Evolutionary conservation across 1,140 invertebrate genomes (phyloP).

Genomic region (Bombus waltoni): DNA sequence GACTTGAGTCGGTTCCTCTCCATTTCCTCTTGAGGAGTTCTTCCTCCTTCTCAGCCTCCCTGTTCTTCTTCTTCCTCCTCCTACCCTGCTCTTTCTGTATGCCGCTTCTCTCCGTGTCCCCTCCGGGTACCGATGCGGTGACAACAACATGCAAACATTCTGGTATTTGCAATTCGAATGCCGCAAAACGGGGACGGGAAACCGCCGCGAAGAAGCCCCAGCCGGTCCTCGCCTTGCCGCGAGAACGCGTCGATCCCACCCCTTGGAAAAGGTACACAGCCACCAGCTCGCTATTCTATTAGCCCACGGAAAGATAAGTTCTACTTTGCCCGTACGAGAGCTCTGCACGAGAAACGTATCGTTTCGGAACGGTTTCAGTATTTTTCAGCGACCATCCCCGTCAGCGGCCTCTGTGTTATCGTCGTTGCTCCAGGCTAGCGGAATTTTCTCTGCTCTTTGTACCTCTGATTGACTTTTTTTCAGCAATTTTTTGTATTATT

Average conservation of each 20-base stretch:
- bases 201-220: constrained; percentile 60
- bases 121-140: constrained; percentile 77
- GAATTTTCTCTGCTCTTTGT: background rate
- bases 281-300: constrained; percentile 64
- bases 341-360: background rate
- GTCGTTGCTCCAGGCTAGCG: too few relatives aligned
- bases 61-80: constrained; percentile 14
- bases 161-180: constrained; percentile 83
- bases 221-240: constrained; percentile 36
- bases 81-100: constrained; percentile 13
- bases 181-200: constrained; percentile 74
- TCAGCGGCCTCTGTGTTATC: background rate
- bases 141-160: constrained; percentile 83
- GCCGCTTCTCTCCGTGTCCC: constrained; percentile 47
- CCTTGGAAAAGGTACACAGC: background rate
- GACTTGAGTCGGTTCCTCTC: constrained; percentile 71
- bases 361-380: background rate
- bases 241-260: constrained; percentile 16
- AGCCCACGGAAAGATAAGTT: constrained; percentile 59
- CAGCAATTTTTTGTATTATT: background rate
- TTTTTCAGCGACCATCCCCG: background rate
- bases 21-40: constrained; percentile 70
- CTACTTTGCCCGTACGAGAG: constrained; percentile 13
- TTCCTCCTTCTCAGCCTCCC: constrained; percentile 49
- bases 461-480: background rate